phyloP scores from a whole-genome alignment of 92 coral and sea anemone genomes.

The Phenganax subtilis region DNA sequence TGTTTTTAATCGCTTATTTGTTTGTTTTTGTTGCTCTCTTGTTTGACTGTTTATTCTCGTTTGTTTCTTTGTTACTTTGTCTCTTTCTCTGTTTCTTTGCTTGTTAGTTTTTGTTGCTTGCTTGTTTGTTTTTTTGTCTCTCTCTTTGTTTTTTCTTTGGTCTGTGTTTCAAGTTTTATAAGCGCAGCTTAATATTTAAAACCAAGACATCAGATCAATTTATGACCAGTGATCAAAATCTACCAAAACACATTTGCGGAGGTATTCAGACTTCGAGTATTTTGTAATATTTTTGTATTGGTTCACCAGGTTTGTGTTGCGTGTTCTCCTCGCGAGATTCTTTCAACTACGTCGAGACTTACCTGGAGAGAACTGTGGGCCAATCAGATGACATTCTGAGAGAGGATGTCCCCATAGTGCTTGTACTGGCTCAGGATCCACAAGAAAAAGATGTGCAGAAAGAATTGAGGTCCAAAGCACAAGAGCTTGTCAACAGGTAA shows the following conservation, averaged over 20 bases:
- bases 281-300: background rate
- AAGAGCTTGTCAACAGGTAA: constrained; percentile 78
- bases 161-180: too few relatives aligned
- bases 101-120: too few relatives aligned
- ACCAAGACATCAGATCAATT: too few relatives aligned
- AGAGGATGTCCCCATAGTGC: constrained; percentile 55
- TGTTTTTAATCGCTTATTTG: too few relatives aligned
- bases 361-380: constrained; percentile 61
- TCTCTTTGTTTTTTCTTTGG: too few relatives aligned
- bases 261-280: background rate
- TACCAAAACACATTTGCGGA: background rate
- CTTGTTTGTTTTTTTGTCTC: too few relatives aligned
- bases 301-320: constrained; percentile 70
- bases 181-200: too few relatives aligned
- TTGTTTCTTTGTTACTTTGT: too few relatives aligned
- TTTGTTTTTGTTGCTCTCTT: too few relatives aligned
- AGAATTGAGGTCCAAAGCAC: constrained; percentile 68
- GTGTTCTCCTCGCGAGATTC: constrained; percentile 78
- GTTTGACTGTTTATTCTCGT: too few relatives aligned
- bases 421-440: constrained; percentile 76
- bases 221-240: background rate
- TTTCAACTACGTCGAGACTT: constrained; percentile 62
- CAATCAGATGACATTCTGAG: constrained; percentile 64
- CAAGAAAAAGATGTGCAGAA: constrained; percentile 68
- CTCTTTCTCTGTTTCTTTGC: too few relatives aligned